A percentile compares a stretch with the other conserved stretches of the same genome.
These are phyloP conservation scores for Eudyptes chrysolophus DNA, from an alignment of 2,113 vertebrate species.

Conservation along the genomic window DNA sequence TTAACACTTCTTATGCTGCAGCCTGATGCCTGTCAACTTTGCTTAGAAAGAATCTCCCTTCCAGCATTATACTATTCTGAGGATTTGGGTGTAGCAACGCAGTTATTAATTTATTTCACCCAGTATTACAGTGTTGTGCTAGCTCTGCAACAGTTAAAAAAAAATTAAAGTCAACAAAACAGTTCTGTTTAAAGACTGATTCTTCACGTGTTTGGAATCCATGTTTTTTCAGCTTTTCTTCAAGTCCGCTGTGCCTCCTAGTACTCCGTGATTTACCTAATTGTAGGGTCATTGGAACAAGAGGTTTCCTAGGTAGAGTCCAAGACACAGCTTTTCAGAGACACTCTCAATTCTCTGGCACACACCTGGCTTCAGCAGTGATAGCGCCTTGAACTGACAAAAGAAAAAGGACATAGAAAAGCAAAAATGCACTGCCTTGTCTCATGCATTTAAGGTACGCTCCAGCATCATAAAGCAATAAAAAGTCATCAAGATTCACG, in stretches of 20 bases:
- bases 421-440: background rate
- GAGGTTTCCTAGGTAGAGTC: background rate
- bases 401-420: background rate
- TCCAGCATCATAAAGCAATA: background rate
- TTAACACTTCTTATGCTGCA: background rate
- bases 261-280: background rate
- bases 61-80: background rate
- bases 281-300: background rate
- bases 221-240: background rate
- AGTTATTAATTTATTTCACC: background rate
- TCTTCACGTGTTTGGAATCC: background rate
- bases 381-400: background rate
- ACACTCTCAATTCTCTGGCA: background rate
- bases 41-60: background rate
- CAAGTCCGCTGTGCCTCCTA: background rate
- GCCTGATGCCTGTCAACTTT: background rate
- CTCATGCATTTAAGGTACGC: background rate
- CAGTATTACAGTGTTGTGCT: background rate
- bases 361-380: background rate
- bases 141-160: background rate
- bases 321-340: background rate
- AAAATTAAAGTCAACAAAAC: background rate
- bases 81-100: background rate
- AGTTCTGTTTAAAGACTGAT: background rate
- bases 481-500: background rate